A percentile compares a stretch with the other conserved stretches of the same genome.
Conservation (phyloP, 2,113 vertebrate species). For the Pogonocichla stellata region DNA sequence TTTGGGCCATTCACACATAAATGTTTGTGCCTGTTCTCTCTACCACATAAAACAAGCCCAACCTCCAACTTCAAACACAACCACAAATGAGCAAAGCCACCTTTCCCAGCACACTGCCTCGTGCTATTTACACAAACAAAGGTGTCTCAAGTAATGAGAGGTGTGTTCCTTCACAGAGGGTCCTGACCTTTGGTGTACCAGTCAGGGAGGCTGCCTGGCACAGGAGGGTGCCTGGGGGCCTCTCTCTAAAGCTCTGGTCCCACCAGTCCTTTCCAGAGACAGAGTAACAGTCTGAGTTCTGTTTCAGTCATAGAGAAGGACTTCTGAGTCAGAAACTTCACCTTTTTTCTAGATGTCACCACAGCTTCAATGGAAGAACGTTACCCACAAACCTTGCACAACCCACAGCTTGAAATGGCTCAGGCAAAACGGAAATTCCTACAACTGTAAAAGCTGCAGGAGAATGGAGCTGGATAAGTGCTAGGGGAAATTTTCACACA, state of each 20-base stretch:
- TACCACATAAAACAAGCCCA: not conserved
- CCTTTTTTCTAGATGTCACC: not conserved
- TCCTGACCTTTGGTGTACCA: not conserved
- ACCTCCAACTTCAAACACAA: not conserved
- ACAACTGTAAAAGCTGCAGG: not conserved
- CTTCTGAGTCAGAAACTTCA: not conserved
- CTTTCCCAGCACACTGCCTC: fast-evolving
- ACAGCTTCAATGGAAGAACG: not conserved
- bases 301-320: not conserved
- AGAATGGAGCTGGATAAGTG: not conserved
- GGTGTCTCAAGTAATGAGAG: fast-evolving
- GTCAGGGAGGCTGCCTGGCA: not conserved
- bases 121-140: not conserved
- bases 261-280: not conserved
- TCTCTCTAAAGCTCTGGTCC: not conserved
- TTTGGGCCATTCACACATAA: fast-evolving
- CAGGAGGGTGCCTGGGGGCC: too few species aligned
- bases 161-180: not conserved
- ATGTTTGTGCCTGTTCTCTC: fast-evolving
- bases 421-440: not conserved
- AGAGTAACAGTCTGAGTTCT: not conserved
- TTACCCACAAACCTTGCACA: not conserved
- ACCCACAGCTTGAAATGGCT: not conserved
- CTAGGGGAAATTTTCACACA: not conserved
- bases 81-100: not conserved